phyloP scores from a whole-genome alignment of 2,113 vertebrate genomes.

The Coturnix japonica region DNA sequence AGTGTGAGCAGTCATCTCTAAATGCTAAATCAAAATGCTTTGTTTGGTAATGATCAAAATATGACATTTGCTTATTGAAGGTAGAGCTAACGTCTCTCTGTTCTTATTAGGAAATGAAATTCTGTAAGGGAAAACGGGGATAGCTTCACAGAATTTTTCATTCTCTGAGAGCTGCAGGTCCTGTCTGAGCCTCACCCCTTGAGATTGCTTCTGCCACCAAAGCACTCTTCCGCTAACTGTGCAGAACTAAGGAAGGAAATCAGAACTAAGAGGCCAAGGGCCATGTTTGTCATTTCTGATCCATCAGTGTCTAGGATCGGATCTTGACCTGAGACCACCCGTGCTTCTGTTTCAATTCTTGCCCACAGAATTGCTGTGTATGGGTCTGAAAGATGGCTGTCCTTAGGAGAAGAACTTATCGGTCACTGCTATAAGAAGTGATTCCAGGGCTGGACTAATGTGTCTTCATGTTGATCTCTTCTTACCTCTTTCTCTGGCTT shows the following conservation, averaged over 20 bases:
- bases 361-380: background rate
- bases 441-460: background rate
- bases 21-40: constrained; percentile 65
- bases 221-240: background rate
- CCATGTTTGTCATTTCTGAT: background rate
- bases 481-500: background rate
- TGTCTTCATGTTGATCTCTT: background rate
- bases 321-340: background rate
- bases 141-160: background rate
- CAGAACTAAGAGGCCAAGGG: background rate
- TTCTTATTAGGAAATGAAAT: constrained; percentile 64
- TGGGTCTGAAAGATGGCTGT: background rate
- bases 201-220: background rate
- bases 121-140: constrained; percentile 21
- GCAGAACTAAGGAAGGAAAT: background rate
- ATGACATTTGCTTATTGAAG: constrained; percentile 66
- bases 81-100: constrained; percentile 38
- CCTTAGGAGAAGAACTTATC: background rate
- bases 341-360: background rate
- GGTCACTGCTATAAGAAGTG: background rate
- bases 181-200: background rate
- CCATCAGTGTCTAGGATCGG: background rate
- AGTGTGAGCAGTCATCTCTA: constrained; percentile 63
- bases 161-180: background rate
- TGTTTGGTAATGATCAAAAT: constrained; percentile 66